These are phyloP conservation scores for Eucidaris tribuloides DNA, from an alignment of 35 echinoderm and acorn worm genomes.

Conservation along the genomic window DNA sequence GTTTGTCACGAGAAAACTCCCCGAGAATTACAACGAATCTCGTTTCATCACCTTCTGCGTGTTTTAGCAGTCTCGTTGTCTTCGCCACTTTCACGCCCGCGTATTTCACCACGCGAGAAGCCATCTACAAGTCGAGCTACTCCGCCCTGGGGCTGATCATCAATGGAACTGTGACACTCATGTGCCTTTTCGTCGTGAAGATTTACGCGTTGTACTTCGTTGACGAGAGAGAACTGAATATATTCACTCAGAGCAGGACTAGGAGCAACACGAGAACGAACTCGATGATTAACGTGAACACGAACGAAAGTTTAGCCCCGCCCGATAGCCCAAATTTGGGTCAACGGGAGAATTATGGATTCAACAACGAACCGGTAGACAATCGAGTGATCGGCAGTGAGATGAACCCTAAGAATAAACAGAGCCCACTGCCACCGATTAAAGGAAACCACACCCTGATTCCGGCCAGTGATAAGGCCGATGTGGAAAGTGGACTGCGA, in stretches of 20 bases:
- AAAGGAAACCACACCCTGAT: not conserved
- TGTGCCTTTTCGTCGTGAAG: conserved; percentile 88
- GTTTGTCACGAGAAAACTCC: conserved; percentile 87
- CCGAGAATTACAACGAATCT: conserved; percentile 97
- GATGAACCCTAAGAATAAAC: conserved; percentile 14
- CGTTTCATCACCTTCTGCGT: conserved; percentile 91
- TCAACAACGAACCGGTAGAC: not conserved
- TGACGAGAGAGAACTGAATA: conserved; percentile 85
- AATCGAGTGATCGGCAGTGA: not conserved
- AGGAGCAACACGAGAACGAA: conserved; percentile 65
- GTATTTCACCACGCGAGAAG: conserved; percentile 77
- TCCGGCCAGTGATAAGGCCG: not conserved
- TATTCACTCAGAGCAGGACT: conserved; percentile 80
- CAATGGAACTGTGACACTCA: conserved; percentile 78
- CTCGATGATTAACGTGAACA: conserved; percentile 24
- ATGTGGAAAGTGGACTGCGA: not conserved
- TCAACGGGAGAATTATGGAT: not conserved
- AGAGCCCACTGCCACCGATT: not conserved
- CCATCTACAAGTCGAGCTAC: conserved; percentile 74
- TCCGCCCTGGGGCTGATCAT: conserved; percentile 74
- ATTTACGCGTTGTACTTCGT: conserved; percentile 97
- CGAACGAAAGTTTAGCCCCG: not conserved
- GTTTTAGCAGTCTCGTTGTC: conserved; percentile 83
- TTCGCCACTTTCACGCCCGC: conserved; percentile 72
- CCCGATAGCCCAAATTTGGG: not conserved